These are phyloP conservation scores for Hyalella azteca DNA, from an alignment of 2,888 invertebrate genomes.

Conservation along the genomic window DNA sequence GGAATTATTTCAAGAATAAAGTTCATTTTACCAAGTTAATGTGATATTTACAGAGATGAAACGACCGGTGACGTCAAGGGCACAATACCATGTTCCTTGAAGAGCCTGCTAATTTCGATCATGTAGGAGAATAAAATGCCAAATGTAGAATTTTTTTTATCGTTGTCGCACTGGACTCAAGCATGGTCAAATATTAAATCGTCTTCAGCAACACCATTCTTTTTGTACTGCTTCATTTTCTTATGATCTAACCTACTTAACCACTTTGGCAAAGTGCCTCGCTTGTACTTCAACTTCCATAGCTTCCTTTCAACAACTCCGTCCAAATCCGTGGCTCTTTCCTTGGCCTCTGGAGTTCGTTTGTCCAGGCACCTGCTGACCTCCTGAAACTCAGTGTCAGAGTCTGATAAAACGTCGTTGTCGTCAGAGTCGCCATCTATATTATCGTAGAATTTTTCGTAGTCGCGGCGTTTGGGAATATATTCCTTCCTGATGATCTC, in stretches of 20 bases:
- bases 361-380: not conserved
- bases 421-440: conserved; percentile 5
- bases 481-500: not conserved
- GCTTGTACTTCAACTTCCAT: not conserved
- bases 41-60: too few species aligned
- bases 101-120: too few species aligned
- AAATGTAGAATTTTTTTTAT: too few species aligned
- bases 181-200: conserved; percentile 20
- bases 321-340: not conserved
- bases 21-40: too few species aligned
- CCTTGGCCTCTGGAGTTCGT: not conserved
- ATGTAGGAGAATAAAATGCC: too few species aligned
- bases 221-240: not conserved
- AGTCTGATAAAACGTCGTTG: conserved; percentile 9
- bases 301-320: conserved; percentile 15
- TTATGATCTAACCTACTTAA: not conserved
- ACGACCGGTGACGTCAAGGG: too few species aligned
- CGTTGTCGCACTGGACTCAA: too few species aligned
- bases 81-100: too few species aligned
- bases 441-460: not conserved
- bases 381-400: not conserved
- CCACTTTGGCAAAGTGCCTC: not conserved
- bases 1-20: too few species aligned
- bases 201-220: not conserved
- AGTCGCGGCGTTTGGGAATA: not conserved